Evolutionary conservation across 2,888 invertebrate species (phyloP), one percentile per base, ranked within the genome.

Genomic region (Ptycholaimellus sp.): DNA sequence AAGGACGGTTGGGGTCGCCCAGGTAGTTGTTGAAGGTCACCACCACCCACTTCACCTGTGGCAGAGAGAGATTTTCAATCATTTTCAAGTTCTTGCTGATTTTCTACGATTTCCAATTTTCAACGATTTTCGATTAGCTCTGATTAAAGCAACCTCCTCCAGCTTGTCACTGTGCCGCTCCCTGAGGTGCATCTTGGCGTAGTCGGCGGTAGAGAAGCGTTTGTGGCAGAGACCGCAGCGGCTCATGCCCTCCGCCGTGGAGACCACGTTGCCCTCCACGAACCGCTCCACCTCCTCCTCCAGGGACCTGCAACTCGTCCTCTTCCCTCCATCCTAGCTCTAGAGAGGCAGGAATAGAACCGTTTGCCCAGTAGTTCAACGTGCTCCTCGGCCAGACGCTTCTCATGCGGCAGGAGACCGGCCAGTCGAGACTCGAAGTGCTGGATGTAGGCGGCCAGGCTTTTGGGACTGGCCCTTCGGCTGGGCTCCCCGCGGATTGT

Each of bases 181-280:
- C 11, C 16, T 20, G 9, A 42, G 11, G 33, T 42, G 42, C 29
- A 35, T 19, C 9, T 11, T 2, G 29, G 39, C 42, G 28, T 38
- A 42, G 13, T 38, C 41, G 16, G 3, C 3, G 16, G 30, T 36
- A 17, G 40, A 39, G 33, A 42, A 42, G 20, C 42, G 38, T 29
- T 42, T 42, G 32, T 34, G 41, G 37, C 42, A 42, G 21, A 41
- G 22, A 17, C 30, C 27, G 30, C 42, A 42, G 20, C 41, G 38
- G 16, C 25, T 16, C 34, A 40, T 27, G 30, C 41, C 41, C 19
- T 42, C 42, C 9, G 18, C 18, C 9, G 30, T 25, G 14, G 17
- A 2, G 11, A 41, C 6, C n/a, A 41, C 22, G 27, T 38, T 37
- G 14, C 4, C 11, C 16, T 32, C 14, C 4, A 37, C n/a, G 32